Evolutionary conservation across 2,888 invertebrate species (phyloP).

Genomic region (Amaurobius ferox): DNA sequence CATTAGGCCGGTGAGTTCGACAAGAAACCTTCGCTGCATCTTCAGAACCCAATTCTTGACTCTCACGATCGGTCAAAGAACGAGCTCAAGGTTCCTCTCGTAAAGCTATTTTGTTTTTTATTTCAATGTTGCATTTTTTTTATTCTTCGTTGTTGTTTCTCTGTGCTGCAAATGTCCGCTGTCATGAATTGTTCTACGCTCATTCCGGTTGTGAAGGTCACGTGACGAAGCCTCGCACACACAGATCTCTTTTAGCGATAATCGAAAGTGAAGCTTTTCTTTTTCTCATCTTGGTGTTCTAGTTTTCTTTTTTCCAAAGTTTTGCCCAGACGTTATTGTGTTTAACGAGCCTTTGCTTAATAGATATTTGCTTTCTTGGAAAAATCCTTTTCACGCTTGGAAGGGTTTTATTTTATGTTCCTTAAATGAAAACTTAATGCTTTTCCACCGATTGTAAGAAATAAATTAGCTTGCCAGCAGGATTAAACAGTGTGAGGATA

Average conservation of each 20-base stretch:
- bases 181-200: slow-evolving; percentile 37
- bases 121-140: slow-evolving; percentile 19
- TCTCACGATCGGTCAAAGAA: slow-evolving; percentile 60
- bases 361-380: not conserved
- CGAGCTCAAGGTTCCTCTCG: slow-evolving; percentile 50
- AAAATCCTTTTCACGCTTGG: not conserved
- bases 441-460: no score
- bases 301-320: not conserved
- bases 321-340: not conserved
- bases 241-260: slow-evolving; percentile 15
- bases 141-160: not conserved
- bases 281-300: not conserved
- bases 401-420: no score
- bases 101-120: slow-evolving; percentile 12
- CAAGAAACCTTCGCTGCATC: not conserved
- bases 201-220: slow-evolving; percentile 47
- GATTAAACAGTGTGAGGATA: no score
- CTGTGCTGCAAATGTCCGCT: slow-evolving; percentile 6
- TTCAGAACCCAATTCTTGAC: not conserved
- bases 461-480: no score
- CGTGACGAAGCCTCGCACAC: slow-evolving; percentile 19
- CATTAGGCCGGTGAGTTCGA: not conserved
- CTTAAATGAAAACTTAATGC: no score
- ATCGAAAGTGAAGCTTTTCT: not conserved
- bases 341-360: not conserved